Base-by-base conservation (phyloP, 2,113 vertebrate genomes). In the Ictidomys tridecemlineatus region DNA sequence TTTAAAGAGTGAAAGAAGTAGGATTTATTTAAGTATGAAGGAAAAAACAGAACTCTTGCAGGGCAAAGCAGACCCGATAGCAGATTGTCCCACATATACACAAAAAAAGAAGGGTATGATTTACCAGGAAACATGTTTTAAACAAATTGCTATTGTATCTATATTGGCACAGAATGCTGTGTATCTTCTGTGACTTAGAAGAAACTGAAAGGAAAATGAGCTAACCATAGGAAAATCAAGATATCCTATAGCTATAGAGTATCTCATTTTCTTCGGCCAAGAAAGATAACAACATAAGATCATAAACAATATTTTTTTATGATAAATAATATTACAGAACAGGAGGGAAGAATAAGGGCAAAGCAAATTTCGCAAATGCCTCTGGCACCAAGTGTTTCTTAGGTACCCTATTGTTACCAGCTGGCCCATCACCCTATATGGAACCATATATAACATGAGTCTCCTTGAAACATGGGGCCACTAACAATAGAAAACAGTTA, bases 171-270 rank as follows among this genome's bases (percentile, higher is more conserved):
- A 67, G 65, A 79, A 51, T 58, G 56, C 37, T 65, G 30, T 53
- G 1, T 26, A n/a, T 37, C 17, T 82, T 70, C 39, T 32, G 14
- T 67, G 67, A 51, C 78, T 16, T 58, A 53, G 74, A 92, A 91
- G n/a, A 95, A 94, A 83, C 65, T 58, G 30, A 80, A 53, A 93
- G 73, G 88, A 79, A n/a, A 76, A 91, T 56, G 51, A 80, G 48
- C 73, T 24, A 76, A 14, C 58, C 56, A 34, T 53, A 85, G 51
- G 39, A 80, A 85, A 85, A 39, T 48, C 30, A 22, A 53, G 51
- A 45, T 34, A 53, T 12, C 67, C 63, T 65, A 32, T 24, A 51
- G 67, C 22, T 82, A 10, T 6, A 89, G 63, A 51, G 26, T 51
- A 42, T 18, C n/a, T 76, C 58, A 7, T 28, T 91, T 84, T 95